Evolutionary conservation across 2,888 invertebrate species (phyloP).

Genomic region (Chloroclysta siterata): DNA sequence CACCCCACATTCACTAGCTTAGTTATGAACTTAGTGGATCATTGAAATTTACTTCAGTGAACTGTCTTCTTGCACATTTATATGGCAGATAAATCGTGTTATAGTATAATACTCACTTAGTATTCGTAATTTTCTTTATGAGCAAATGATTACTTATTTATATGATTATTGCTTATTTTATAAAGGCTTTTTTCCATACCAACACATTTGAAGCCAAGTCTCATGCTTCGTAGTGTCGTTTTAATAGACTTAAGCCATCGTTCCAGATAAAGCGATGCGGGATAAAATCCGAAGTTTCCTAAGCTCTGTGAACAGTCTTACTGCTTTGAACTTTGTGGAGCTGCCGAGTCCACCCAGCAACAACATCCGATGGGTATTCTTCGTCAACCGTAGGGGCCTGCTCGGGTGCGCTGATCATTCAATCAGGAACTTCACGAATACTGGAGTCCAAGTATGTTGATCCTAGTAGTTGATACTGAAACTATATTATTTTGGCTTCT

Average conservation of each 20-base stretch:
- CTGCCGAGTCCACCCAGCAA: slow-evolving; percentile 59
- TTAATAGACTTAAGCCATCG: not conserved
- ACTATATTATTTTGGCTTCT: no score
- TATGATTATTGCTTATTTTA: no score
- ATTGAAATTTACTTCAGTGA: no score
- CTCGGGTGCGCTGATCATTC: slow-evolving; percentile 62
- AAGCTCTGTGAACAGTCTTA: slow-evolving; percentile 49
- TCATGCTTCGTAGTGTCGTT: not conserved
- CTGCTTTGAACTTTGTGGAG: slow-evolving; percentile 62
- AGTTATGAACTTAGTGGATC: no score
- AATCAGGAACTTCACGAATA: slow-evolving; percentile 54
- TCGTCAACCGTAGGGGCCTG: slow-evolving; percentile 62
- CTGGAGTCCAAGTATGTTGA: slow-evolving; percentile 64
- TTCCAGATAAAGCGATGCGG: slow-evolving; percentile 65
- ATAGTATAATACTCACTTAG: no score
- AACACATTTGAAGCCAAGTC: no score
- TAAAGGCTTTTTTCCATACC: no score
- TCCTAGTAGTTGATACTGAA: not conserved
- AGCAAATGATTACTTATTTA: no score
- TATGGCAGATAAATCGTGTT: no score
- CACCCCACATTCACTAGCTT: no score
- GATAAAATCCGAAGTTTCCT: slow-evolving; percentile 63
- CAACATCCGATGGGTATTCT: slow-evolving; percentile 63
- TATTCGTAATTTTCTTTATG: no score
- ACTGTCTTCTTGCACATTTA: no score